Conservation (phyloP, 1,140 invertebrate species). For the Drusus annulatus region DNA sequence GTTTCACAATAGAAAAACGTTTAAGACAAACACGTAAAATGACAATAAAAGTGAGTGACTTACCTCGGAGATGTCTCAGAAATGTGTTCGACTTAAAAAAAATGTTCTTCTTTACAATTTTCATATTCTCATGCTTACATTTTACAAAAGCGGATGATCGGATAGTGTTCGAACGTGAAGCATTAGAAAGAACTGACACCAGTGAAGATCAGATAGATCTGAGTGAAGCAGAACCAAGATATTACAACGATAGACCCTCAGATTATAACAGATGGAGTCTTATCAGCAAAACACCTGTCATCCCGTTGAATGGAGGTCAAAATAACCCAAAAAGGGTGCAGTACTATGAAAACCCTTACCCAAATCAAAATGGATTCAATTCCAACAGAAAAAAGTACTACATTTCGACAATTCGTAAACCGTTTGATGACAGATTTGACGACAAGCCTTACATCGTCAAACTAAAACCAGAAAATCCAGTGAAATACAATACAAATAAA, state of each 20-base stretch:
- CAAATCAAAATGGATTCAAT: slow-evolving; percentile 44
- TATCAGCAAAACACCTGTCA: slow-evolving; percentile 50
- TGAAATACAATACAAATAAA: slow-evolving; percentile 18
- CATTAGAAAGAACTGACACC: background rate
- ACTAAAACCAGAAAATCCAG: slow-evolving; percentile 15
- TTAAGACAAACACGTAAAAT: too few species aligned
- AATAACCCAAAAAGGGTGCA: slow-evolving; percentile 43
- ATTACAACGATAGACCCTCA: slow-evolving; percentile 1
- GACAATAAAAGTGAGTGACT: too few species aligned
- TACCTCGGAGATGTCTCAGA: too few species aligned
- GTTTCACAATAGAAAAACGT: too few species aligned
- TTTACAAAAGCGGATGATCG: background rate
- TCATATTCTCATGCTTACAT: background rate
- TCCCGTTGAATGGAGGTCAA: slow-evolving; percentile 40
- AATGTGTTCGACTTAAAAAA: background rate
- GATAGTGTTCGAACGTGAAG: slow-evolving; percentile 34
- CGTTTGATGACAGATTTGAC: slow-evolving; percentile 15
- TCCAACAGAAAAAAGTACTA: slow-evolving; percentile 51
- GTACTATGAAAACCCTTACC: slow-evolving; percentile 49
- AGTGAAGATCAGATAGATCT: background rate
- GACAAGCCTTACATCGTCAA: slow-evolving; percentile 43
- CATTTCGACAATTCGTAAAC: slow-evolving; percentile 45
- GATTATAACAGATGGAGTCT: slow-evolving; percentile 49
- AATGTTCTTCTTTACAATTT: background rate
- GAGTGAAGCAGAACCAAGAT: background rate